These are phyloP conservation scores for Phymorhynchus buccinoides DNA, from an alignment of 1,140 invertebrate genomes.

Conservation along the genomic window DNA sequence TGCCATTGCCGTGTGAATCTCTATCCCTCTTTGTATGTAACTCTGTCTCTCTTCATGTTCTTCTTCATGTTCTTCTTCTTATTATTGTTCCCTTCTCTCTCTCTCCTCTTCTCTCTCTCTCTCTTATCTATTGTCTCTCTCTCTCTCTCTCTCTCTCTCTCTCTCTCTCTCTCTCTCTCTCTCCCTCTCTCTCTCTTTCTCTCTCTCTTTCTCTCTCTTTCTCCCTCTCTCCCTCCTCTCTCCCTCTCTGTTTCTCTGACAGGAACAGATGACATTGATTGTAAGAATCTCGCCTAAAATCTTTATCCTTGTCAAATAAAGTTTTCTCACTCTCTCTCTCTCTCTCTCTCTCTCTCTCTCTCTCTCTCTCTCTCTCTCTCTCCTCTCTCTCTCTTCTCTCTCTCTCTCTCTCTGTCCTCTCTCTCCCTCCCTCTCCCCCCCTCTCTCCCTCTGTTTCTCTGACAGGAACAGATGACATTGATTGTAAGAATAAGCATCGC, in stretches of 20 bases:
- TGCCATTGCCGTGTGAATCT: too few relatives aligned
- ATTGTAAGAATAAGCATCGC: too few relatives aligned
- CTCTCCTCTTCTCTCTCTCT: background rate
- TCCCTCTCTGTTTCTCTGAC: too few relatives aligned
- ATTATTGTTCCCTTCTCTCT: background rate
- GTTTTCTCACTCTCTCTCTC: background rate
- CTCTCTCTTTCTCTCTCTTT: background rate
- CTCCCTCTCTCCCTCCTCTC: background rate
- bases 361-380: too few relatives aligned
- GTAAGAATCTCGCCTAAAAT: too few relatives aligned
- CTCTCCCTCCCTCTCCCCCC: background rate
- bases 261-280: too few relatives aligned
- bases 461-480: too few relatives aligned
- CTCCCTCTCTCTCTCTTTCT: background rate
- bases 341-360: too few relatives aligned
- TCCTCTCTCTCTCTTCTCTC: too few relatives aligned
- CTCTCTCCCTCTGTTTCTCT: background rate
- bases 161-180: background rate
- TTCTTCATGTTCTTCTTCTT: background rate
- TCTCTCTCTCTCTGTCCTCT: background rate
- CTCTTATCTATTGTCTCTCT: background rate
- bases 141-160: background rate
- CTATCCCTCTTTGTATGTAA: too few relatives aligned
- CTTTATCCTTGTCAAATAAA: too few relatives aligned
- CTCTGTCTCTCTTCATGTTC: background rate